Base-by-base conservation (phyloP, 2,113 vertebrate genomes). In the Montifringilla adamsi region DNA sequence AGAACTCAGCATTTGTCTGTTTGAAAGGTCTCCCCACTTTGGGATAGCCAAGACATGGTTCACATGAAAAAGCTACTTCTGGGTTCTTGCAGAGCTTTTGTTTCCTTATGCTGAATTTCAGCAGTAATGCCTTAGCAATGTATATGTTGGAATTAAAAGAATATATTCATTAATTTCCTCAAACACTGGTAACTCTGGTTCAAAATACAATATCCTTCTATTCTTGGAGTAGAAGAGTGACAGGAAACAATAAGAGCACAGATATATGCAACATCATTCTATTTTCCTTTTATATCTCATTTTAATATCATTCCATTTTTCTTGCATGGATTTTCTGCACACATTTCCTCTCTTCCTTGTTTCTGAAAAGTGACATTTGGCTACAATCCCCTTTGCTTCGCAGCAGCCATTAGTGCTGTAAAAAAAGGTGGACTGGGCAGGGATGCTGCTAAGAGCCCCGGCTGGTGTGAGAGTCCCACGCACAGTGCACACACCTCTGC, bases 401-500 rank as follows among this genome's bases (percentile, higher is more conserved):
- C 13, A 64, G 26, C 1, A 10, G 17, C 43, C 17, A 13, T 19
- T 7, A 16, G 26, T 2, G 0, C 64, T 53, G 49, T 18, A 49
- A 23, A 59, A 14, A 62, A 68, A 55, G 14, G 15, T 15, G 22
- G 20, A 11, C 28, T 10, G 35, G 73, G 31, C 27, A 80, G 33
- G 15, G 44, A n/a, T 55, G 64, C 13, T 70, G 64, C 44, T 8
- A 26, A 37, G 72, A 77, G 4, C 27, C 50, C 7, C 1, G 1
- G 15, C 16, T 1, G 1, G 14, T 15, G 59, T 2, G 4, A 50
- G 47, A 66, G 41, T 16, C 60, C 47, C 52, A 21, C 0, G 0
- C 23, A 55, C 17, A n/a, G 16, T 1, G 2, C 10, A 11, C 2
- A 9, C 46, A 37, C 33, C 41, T 47, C 26, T 0, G 0, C 33